These are phyloP conservation scores for Allophyes oxyacanthae DNA, from an alignment of 2,888 invertebrate species.

Conservation along the genomic window DNA sequence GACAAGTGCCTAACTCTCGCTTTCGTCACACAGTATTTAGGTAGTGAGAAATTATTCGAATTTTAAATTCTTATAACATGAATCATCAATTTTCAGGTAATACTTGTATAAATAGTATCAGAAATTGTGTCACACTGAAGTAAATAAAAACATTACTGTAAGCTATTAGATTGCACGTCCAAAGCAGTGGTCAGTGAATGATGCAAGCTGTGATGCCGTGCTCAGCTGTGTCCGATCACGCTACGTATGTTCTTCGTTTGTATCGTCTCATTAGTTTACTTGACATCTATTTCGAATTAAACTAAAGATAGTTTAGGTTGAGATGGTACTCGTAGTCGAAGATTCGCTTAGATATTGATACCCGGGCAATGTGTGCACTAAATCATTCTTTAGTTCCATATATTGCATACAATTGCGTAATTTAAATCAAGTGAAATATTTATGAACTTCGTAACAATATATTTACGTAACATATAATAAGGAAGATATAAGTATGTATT, in stretches of 20 bases:
- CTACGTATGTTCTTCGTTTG: slow-evolving; percentile 37
- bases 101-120: slow-evolving; percentile 29
- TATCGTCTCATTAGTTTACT: slow-evolving; percentile 2
- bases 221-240: slow-evolving; percentile 61
- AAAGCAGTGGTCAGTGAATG: slow-evolving; percentile 75
- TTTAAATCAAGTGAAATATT: slow-evolving; percentile 20
- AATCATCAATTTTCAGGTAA: slow-evolving; percentile 25
- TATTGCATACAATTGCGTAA: slow-evolving; percentile 13
- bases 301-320: not conserved
- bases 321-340: not conserved
- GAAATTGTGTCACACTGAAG: slow-evolving; percentile 55
- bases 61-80: slow-evolving; percentile 32
- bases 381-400: slow-evolving; percentile 15
- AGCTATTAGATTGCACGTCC: slow-evolving; percentile 64
- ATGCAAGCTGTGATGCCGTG: slow-evolving; percentile 73
- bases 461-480: slow-evolving; percentile 29
- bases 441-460: slow-evolving; percentile 17
- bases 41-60: too few relatives aligned
- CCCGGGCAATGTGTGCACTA: slow-evolving; percentile 10
- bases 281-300: slow-evolving; percentile 16
- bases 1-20: too few relatives aligned
- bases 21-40: too few relatives aligned
- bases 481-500: slow-evolving; percentile 40
- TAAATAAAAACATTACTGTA: slow-evolving; percentile 52
- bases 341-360: slow-evolving; percentile 5